These are phyloP conservation scores for Vanessa tameamea DNA, from an alignment of 1,140 invertebrate species.

Conservation along the genomic window DNA sequence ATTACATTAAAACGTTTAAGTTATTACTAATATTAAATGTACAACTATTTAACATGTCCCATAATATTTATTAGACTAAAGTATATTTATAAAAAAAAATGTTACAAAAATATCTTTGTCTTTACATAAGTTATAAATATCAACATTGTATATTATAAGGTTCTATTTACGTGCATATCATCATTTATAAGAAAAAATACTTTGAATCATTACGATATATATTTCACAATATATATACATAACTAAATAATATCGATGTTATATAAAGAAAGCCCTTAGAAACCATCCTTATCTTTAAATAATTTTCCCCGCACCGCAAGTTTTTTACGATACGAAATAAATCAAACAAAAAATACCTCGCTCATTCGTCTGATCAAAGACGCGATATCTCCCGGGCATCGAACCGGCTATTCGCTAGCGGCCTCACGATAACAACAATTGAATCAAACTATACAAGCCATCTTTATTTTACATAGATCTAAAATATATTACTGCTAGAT, in stretches of 20 bases:
- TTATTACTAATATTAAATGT: no score
- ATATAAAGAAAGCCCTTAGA: neutral
- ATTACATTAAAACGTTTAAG: no score
- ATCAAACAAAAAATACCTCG: slow-evolving; percentile 11
- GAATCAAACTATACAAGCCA: slow-evolving; percentile 48
- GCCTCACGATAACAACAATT: slow-evolving; percentile 55
- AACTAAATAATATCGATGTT: neutral
- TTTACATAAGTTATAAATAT: no score
- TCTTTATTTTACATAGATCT: slow-evolving; percentile 36
- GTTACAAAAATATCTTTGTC: no score
- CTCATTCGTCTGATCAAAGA: slow-evolving; percentile 37
- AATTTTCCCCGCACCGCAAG: neutral
- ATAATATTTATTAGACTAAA: no score
- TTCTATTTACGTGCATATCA: no score
- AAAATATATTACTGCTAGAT: neutral
- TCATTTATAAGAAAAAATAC: no score
- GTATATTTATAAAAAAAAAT: no score
- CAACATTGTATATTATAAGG: no score
- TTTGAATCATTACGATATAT: no score
- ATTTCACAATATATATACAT: no score
- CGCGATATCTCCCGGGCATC: slow-evolving; percentile 52
- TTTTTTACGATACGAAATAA: neutral
- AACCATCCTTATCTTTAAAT: neutral
- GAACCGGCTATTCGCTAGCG: slow-evolving; percentile 50
- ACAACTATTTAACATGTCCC: no score